Percentiles rank a stretch among this genome's conserved stretches.
These are phyloP conservation scores for Rotaria magnacalcarata DNA, from an alignment of 2,888 invertebrate species.

Conservation along the genomic window DNA sequence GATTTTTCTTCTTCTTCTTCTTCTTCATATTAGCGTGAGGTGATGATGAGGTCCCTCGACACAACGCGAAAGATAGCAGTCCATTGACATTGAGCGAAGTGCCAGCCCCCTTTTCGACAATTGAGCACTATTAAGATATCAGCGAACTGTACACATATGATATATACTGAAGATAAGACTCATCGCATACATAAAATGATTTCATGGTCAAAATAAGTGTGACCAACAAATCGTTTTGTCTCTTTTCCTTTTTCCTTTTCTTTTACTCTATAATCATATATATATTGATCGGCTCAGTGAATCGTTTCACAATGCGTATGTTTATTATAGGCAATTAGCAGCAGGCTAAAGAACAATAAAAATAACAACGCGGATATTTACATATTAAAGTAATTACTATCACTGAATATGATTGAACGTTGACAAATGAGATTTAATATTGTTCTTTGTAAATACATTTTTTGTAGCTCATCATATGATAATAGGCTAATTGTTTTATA, in stretches of 20 bases:
- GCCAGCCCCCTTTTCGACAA: conserved; percentile 22
- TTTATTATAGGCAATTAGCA: not conserved
- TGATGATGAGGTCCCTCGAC: conserved; percentile 16
- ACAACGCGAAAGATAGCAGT: not conserved
- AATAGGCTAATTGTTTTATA: too few species aligned
- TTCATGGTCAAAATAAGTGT: conserved; percentile 21
- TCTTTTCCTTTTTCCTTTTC: not conserved
- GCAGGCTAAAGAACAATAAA: conserved; percentile 4
- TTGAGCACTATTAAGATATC: not conserved
- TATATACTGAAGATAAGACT: not conserved
- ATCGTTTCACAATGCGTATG: not conserved
- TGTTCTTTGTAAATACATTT: not conserved
- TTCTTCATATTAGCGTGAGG: not conserved
- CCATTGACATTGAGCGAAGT: conserved; percentile 10
- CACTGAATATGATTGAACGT: conserved; percentile 13
- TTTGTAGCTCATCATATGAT: too few species aligned
- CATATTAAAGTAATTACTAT: conserved; percentile 18
- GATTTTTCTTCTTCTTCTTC: not conserved
- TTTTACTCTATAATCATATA: conserved; percentile 18
- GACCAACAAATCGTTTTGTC: conserved; percentile 29
- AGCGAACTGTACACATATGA: not conserved
- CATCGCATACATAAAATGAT: not conserved
- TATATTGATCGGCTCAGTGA: not conserved
- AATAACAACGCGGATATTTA: not conserved
- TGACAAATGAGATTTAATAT: not conserved